Base-by-base conservation (phyloP, 1,140 invertebrate genomes). In the Drosophila subobscura region DNA sequence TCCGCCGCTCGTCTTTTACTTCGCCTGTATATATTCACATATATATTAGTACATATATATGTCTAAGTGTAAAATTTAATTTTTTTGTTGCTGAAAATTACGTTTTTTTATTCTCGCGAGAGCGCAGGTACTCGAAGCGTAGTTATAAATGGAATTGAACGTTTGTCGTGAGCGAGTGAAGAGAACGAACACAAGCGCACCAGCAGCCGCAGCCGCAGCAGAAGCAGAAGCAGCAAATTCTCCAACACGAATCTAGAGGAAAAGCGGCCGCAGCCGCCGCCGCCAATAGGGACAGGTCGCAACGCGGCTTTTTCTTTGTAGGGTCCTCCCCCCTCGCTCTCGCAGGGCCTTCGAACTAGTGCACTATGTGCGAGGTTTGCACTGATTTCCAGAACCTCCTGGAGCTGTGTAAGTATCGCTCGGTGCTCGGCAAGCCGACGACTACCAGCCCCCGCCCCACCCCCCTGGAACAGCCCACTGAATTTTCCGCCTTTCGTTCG, bases 71-170 rank as follows among this genome's bases (percentile, higher is more conserved):
- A 41, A 65, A 70, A 70, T 70, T 70, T 70, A 33, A 70, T 56
- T 70, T 75, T 73, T 83, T 78, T 68, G 53, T 74, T 84, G 75
- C 64, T 65, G 66, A 70, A 70, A 70, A 70, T 56, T 52, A 75
- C 73, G 33, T 37, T 37, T 37, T 37, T 37, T 37, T 86, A 71
- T 77, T 78, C 66, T 85, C 68, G 61, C 58, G 79, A 60, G 85
- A 83, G 78, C 66, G 67, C 60, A 71, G 46, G 33, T 63, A 68
- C 58, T 45, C 7, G 53, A 59, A 63, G 77, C 77, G 54, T 67
- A 66, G 78, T 79, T 52, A 77, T 83, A 86, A 86, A 86, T 88
- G 83, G 79, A 80, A 86, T 86, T 88, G 74, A 59, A 65, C 63
- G 63, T 64, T 70, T 53, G 51, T 72, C 61, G 56, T 51, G 55